Base-by-base conservation (phyloP, 2,797 vertebrate species). In the Xiphorhynchus erythropygius region DNA sequence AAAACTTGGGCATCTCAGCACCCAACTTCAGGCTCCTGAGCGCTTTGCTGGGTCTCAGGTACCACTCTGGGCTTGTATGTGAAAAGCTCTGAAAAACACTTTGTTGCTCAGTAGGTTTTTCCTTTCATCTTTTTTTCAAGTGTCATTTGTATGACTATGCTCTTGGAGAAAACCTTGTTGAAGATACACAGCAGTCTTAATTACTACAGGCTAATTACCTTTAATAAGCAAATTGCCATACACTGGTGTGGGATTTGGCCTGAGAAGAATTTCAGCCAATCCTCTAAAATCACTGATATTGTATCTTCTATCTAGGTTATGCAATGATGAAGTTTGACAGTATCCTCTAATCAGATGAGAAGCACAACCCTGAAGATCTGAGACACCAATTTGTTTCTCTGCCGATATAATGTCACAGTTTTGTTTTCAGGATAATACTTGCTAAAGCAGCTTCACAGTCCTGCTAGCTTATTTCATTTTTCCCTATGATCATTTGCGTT, bases 191-290 rank as follows among this genome's bases (percentile, higher is more conserved):
- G 41, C 27, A 83, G 62, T 75, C 81, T 86, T 89, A 87, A 90
- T 90, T 93, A 93, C 49, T 80, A 52, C 37, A 60, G 53, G 60
- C 59, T 83, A 94, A 89, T 92, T 93, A 89, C 22, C 35, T 88
- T 83, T 74, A 87, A 83, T 50, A 79, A 96, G 44, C 17, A 84
- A 91, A 95, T 47, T 77, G 24, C 56, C 3, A 4, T 68, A 32
- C 18, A 47, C 4, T 3, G 2, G 55, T 73, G 32, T 68, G 68
- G 60, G 60, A 91, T 82, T 93, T 94, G 42, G 70, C 67, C 87
- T 49, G 52, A 79, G 67, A 96, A 92, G 15, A 87, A 87, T 86
- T 87, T 94, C 52, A 87, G 33, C 67, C 46, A 57, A 81, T 53
- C 30, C 60, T 53, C 60, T 81, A 82, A 55, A 80, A 69, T n/a